phyloP scores from a whole-genome alignment of 1,140 invertebrate genomes.

The Procambarus clarkii region DNA sequence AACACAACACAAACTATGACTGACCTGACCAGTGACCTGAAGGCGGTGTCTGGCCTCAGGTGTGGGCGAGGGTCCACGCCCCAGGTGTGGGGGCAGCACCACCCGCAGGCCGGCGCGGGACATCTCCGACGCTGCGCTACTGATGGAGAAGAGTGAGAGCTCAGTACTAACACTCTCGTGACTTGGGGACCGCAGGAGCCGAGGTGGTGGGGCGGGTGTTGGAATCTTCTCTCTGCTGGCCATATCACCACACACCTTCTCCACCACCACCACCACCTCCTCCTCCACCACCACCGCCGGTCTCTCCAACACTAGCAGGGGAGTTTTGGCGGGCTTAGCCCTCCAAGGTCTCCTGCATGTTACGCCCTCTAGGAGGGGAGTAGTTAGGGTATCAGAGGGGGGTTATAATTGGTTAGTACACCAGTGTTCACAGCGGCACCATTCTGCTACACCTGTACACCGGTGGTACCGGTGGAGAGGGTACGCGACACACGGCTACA shows the following conservation, averaged over 20 bases:
- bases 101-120: slow-evolving; percentile 63
- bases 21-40: slow-evolving; percentile 75
- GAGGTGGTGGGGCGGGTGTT: slow-evolving; percentile 24
- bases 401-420: too few relatives aligned
- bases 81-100: slow-evolving; percentile 59
- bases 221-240: slow-evolving; percentile 1
- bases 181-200: slow-evolving; percentile 83
- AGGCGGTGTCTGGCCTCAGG: slow-evolving; percentile 65
- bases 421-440: too few relatives aligned
- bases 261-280: slow-evolving; percentile 36
- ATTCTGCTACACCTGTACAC: too few relatives aligned
- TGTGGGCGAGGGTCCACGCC: slow-evolving; percentile 51
- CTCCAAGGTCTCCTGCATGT: too few relatives aligned
- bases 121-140: slow-evolving; percentile 82
- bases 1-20: slow-evolving; percentile 59
- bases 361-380: too few relatives aligned
- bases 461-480: too few relatives aligned
- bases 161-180: slow-evolving; percentile 90
- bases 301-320: neutral
- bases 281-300: neutral
- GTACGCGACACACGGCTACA: too few relatives aligned
- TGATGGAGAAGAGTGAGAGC: slow-evolving; percentile 86
- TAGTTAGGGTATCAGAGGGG: too few relatives aligned
- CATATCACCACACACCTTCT: neutral
- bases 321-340: too few relatives aligned